phyloP scores from a whole-genome alignment of 2,888 invertebrate species.

The Gastrophysa polygoni region DNA sequence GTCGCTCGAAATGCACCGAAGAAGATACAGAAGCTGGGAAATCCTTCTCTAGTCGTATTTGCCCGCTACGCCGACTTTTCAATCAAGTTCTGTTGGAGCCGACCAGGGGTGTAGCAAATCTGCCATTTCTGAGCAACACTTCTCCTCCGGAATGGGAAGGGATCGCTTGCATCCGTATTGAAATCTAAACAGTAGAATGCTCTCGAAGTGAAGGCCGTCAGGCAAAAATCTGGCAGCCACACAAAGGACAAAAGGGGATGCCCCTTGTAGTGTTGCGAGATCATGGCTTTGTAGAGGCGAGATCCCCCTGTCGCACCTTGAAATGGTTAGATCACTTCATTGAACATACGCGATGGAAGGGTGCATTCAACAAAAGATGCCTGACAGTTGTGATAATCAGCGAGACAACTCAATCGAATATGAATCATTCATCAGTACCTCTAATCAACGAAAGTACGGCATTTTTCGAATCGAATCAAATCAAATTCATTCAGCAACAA shows the following conservation, averaged over 20 bases:
- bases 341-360: constrained; percentile 47
- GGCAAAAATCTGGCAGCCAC: constrained; percentile 43
- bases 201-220: constrained; percentile 45
- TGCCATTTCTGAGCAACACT: constrained; percentile 44
- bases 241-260: constrained; percentile 41
- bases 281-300: constrained; percentile 45
- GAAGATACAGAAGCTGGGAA: constrained; percentile 38
- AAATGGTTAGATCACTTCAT: constrained; percentile 54
- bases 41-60: constrained; percentile 56
- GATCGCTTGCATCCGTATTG: constrained; percentile 42
- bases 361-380: constrained; percentile 31
- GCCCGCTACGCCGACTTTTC: constrained; percentile 57
- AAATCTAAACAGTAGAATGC: constrained; percentile 48
- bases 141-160: constrained; percentile 44
- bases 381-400: constrained; percentile 4
- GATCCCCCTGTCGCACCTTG: constrained; percentile 49
- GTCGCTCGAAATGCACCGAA: constrained; percentile 26
- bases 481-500: no score
- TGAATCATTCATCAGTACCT: no score
- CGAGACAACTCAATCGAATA: constrained; percentile 10
- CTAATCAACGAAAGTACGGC: no score
- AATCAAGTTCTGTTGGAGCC: constrained; percentile 56
- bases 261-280: constrained; percentile 43
- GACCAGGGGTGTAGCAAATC: constrained; percentile 47
- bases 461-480: no score